phyloP scores from a whole-genome alignment of 2,888 invertebrate species.

The Drosophila putrida region DNA sequence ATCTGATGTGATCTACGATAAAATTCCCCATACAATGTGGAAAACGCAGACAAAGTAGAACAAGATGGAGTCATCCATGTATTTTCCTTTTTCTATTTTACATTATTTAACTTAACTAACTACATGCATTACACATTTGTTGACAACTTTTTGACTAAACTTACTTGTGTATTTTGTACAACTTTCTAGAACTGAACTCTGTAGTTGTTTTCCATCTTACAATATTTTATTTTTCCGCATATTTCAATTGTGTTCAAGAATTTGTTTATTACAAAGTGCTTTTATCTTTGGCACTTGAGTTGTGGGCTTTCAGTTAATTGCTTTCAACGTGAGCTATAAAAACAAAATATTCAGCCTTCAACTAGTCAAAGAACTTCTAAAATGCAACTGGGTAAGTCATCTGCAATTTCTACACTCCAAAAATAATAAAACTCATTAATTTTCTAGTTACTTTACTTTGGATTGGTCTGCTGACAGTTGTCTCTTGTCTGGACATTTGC shows the following conservation, averaged over 20 bases:
- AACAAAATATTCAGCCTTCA: neutral
- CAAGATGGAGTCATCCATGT: neutral
- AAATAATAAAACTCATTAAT: neutral
- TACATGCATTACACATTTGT: neutral
- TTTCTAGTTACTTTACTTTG: constrained; percentile 16
- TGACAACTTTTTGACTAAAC: neutral
- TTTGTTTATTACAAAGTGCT: neutral
- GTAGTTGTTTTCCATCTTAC: neutral
- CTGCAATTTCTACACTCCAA: neutral
- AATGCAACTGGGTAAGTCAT: constrained; percentile 49
- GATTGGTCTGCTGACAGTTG: constrained; percentile 30
- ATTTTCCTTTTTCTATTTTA: neutral
- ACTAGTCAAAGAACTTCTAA: neutral
- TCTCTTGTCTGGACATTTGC: constrained; percentile 36
- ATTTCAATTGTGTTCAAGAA: neutral
- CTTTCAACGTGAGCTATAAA: constrained; percentile 31
- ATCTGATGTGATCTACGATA: constrained; percentile 7
- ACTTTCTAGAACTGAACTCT: neutral
- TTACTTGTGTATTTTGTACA: too few species aligned
- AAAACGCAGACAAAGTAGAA: neutral
- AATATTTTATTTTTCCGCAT: neutral
- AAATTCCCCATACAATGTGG: constrained; percentile 8
- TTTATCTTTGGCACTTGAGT: constrained; percentile 3
- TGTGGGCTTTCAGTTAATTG: constrained; percentile 28
- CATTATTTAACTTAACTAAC: too few species aligned